These are phyloP conservation scores for Macropus fuliginosus DNA, from an alignment of 2,797 vertebrate species.

Conservation along the genomic window DNA sequence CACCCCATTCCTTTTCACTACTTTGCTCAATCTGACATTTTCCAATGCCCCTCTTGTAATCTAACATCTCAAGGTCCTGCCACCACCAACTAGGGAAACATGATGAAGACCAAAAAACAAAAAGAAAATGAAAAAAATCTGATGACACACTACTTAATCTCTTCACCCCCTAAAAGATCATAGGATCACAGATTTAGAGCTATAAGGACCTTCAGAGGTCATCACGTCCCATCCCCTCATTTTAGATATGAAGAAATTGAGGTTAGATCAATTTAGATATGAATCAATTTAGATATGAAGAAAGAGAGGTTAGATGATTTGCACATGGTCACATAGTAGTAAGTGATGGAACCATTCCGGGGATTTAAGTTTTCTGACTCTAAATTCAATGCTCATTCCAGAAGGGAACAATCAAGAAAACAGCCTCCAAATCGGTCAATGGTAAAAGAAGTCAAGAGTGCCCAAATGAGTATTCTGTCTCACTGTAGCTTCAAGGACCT, in stretches of 20 bases:
- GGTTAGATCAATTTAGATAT: too few species aligned
- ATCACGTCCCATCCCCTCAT: neutral
- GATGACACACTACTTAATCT: neutral
- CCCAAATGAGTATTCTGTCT: neutral
- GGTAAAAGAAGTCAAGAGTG: neutral
- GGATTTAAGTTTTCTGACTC: neutral
- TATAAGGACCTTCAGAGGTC: neutral
- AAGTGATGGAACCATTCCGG: neutral
- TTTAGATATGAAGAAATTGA: neutral
- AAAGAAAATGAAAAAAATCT: neutral
- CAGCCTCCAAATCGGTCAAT: neutral
- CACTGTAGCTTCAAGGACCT: neutral
- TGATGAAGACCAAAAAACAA: neutral
- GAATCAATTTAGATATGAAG: neutral
- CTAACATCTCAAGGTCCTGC: slow-evolving; percentile 4
- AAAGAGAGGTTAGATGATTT: neutral
- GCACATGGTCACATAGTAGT: neutral
- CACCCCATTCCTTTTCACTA: neutral
- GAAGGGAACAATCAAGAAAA: neutral
- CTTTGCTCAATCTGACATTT: neutral
- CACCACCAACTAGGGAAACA: neutral
- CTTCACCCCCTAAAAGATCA: neutral
- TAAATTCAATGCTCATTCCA: neutral
- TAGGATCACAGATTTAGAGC: neutral
- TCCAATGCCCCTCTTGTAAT: neutral